Conservation (phyloP, 2,113 vertebrate species). For the Pedionomus torquatus region DNA sequence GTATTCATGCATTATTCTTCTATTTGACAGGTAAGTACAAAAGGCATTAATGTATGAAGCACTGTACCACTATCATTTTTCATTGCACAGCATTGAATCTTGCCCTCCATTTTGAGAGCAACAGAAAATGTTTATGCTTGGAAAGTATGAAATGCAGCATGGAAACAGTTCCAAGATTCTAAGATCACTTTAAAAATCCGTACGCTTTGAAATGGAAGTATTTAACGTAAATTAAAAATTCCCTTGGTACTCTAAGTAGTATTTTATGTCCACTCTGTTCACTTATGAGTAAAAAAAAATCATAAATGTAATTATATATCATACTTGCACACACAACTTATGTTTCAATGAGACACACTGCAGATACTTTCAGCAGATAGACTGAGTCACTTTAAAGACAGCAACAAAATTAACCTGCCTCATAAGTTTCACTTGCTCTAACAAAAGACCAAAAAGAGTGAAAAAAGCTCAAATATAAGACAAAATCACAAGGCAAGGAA, state of each 20-base stretch:
- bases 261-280: background rate
- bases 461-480: background rate
- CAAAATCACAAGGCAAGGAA: too few relatives aligned
- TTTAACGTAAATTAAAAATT: background rate
- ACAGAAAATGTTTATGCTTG: background rate
- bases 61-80: background rate
- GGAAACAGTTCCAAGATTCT: background rate
- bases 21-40: background rate
- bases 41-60: background rate
- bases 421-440: background rate
- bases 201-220: background rate
- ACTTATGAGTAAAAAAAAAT: background rate
- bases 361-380: background rate
- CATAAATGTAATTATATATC: background rate
- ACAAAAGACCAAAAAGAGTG: background rate
- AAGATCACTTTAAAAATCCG: background rate
- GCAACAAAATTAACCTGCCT: background rate
- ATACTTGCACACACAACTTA: fast-evolving
- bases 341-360: background rate
- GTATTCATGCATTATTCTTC: background rate
- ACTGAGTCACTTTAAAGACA: background rate
- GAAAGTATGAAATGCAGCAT: background rate
- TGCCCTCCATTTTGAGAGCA: background rate
- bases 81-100: background rate
- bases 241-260: background rate